These are phyloP conservation scores for Axea sp. DNA, from an alignment of 2,888 invertebrate species.

Conservation along the genomic window DNA sequence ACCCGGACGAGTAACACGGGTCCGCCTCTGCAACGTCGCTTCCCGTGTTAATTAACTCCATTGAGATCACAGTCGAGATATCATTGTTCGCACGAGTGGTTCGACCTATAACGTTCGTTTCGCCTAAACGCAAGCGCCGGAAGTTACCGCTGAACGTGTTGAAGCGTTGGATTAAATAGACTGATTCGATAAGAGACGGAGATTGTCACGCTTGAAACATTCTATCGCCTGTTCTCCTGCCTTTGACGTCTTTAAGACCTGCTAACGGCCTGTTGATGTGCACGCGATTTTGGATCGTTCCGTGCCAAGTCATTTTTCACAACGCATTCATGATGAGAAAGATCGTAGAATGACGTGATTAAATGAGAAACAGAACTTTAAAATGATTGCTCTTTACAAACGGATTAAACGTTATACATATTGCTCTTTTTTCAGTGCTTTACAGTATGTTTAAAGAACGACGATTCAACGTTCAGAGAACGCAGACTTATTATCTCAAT, in stretches of 20 bases:
- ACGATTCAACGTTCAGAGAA: no score
- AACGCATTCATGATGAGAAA: neutral
- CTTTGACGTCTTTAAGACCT: slow-evolving; percentile 36
- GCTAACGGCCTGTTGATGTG: slow-evolving; percentile 24
- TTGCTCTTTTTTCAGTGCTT: no score
- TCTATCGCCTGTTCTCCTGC: slow-evolving; percentile 5
- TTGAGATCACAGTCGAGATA: slow-evolving; percentile 74
- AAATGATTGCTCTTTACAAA: no score
- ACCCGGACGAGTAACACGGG: slow-evolving; percentile 35
- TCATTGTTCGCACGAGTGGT: slow-evolving; percentile 65
- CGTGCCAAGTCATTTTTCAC: slow-evolving; percentile 7
- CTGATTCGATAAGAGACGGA: slow-evolving; percentile 46
- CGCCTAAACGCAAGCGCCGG: slow-evolving; percentile 45
- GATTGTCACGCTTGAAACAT: slow-evolving; percentile 56
- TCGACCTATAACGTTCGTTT: slow-evolving; percentile 54
- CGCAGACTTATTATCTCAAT: no score
- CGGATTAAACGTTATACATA: no score
- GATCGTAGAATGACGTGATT: neutral
- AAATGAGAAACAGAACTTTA: no score
- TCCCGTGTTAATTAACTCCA: slow-evolving; percentile 75
- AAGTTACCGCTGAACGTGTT: slow-evolving; percentile 48
- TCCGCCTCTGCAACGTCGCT: slow-evolving; percentile 65
- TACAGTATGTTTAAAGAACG: no score
- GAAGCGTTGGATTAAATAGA: slow-evolving; percentile 51
- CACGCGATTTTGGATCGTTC: slow-evolving; percentile 28